Percentiles rank a stretch among this genome's conserved stretches.
Conservation (phyloP, 2,888 invertebrate species). For the Drosophila kambysellisi region DNA sequence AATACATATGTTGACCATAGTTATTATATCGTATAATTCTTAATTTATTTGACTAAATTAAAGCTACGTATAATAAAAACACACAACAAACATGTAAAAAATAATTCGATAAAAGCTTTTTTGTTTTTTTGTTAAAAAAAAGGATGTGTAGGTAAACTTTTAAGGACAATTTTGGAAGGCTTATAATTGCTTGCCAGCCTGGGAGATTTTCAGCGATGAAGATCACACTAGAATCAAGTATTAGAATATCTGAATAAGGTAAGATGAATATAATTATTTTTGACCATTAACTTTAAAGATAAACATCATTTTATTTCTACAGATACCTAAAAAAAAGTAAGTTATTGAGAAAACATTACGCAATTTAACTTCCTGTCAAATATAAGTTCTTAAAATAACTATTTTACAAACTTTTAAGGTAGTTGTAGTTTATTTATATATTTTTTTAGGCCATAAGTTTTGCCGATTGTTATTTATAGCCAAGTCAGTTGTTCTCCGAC, state of each 20-base stretch:
- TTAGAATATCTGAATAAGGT: neutral
- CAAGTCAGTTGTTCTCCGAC: conserved; percentile 1
- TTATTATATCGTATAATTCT: conserved; percentile 79
- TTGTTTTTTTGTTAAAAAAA: neutral
- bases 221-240: neutral
- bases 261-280: neutral
- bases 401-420: neutral
- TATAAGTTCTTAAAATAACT: neutral
- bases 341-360: neutral
- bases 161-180: neutral
- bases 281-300: neutral
- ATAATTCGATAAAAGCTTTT: conserved; percentile 1
- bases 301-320: neutral
- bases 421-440: neutral
- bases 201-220: neutral
- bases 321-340: neutral
- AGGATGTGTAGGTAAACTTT: neutral
- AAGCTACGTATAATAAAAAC: conserved; percentile 75
- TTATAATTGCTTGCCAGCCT: neutral
- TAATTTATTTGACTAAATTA: conserved; percentile 79
- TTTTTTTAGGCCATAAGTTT: neutral
- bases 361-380: neutral
- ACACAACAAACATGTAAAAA: conserved; percentile 47
- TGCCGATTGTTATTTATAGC: neutral
- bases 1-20: conserved; percentile 75